These are phyloP conservation scores for Romanogobio albipinnatus DNA, from an alignment of 2,113 vertebrate species.

Conservation along the genomic window DNA sequence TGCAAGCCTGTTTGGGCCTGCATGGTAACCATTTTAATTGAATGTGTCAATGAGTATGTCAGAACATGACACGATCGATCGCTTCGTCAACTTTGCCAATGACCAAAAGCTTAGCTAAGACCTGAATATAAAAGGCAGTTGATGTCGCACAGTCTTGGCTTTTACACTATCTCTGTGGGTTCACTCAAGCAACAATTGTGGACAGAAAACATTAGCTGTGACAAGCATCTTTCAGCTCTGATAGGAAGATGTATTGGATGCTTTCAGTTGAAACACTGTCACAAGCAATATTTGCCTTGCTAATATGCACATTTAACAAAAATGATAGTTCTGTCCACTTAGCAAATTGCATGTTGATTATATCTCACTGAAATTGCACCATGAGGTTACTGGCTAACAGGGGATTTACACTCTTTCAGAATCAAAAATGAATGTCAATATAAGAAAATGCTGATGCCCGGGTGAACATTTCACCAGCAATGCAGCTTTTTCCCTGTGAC, in stretches of 20 bases:
- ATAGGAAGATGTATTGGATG: conserved; percentile 63
- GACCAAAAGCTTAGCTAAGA: not conserved
- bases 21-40: not conserved
- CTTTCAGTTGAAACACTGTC: conserved; percentile 64
- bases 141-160: not conserved
- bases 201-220: conserved; percentile 63
- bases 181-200: conserved; percentile 10
- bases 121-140: not conserved
- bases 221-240: conserved; percentile 67
- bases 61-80: not conserved
- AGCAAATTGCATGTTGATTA: conserved; percentile 76
- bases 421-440: conserved; percentile 65
- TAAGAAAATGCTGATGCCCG: conserved; percentile 68
- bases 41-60: not conserved
- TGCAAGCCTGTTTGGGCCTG: not conserved
- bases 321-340: conserved; percentile 77
- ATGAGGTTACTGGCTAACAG: conserved; percentile 72
- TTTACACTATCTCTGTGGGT: not conserved
- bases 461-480: conserved; percentile 68
- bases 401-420: conserved; percentile 65
- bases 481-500: conserved; percentile 70
- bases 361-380: conserved; percentile 67
- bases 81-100: not conserved
- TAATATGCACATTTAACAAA: conserved; percentile 76
- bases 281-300: conserved; percentile 69